Percentiles rank a stretch among this genome's conserved stretches.
Evolutionary conservation across 1,140 invertebrate species (phyloP).

Genomic region (Drosophila azteca): DNA sequence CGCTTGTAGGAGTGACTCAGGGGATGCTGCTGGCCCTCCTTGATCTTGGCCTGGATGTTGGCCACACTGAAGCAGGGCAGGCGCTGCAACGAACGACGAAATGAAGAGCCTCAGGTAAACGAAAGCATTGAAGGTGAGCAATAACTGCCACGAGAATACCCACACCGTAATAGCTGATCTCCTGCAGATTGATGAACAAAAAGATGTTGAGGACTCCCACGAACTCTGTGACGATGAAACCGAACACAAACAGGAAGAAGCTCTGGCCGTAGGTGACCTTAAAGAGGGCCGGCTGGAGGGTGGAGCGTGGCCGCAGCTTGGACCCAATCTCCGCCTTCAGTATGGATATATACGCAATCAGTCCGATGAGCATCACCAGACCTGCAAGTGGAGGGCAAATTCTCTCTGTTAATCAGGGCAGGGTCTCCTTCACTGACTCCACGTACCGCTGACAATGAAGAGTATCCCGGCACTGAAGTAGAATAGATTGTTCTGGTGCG

Average conservation of each 20-base stretch:
- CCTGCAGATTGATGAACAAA: constrained; percentile 91
- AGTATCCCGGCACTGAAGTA: constrained; percentile 88
- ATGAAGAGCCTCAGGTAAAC: not conserved
- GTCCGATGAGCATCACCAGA: constrained; percentile 93
- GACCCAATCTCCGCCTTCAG: constrained; percentile 95
- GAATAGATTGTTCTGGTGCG: constrained; percentile 86
- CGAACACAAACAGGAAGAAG: constrained; percentile 92
- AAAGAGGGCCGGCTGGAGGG: constrained; percentile 91
- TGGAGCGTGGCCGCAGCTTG: constrained; percentile 91
- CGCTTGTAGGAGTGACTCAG: constrained; percentile 69
- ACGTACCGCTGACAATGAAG: constrained; percentile 87
- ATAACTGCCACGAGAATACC: constrained; percentile 22
- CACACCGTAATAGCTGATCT: constrained; percentile 83
- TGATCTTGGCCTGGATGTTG: constrained; percentile 66
- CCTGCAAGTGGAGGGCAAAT: constrained; percentile 84
- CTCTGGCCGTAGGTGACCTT: constrained; percentile 94
- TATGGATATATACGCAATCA: constrained; percentile 96
- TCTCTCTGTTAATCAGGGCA: too few species aligned
- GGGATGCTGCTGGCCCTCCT: constrained; percentile 39
- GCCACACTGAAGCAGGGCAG: constrained; percentile 74
- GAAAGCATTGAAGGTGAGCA: not conserved
- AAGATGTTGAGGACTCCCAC: constrained; percentile 94
- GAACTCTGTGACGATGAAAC: constrained; percentile 92
- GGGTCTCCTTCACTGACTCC: not conserved
- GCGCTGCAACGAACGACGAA: constrained; percentile 31